Evolutionary conservation across 2,888 invertebrate species (phyloP), one percentile per base, ranked within the genome.

Genomic region (Arenicola marina): DNA sequence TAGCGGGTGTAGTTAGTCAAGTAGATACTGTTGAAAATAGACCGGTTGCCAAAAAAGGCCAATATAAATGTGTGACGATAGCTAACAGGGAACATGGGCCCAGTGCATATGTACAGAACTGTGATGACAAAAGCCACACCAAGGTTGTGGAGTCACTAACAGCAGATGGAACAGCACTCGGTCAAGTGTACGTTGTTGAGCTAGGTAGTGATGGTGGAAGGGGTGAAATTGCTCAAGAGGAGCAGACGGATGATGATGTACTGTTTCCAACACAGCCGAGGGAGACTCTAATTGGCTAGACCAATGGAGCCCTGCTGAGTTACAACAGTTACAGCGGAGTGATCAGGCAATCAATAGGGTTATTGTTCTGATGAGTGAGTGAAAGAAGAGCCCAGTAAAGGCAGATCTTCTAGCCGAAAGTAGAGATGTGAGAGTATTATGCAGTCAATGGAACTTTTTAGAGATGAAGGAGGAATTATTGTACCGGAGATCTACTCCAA

Each of bases 401-500:
- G 7, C 11, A 15, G 21, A 28, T 11, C 15, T 48, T 11, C 31
- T 29, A 11, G 11, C 28, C 21, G 31, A 18, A 29, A 15, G 4
- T 24, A 53, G 11, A 7, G 53, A 29, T 7, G 53, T 53, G 7
- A 24, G 31, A 21, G 31, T 7, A 7, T 53, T 28, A 7, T 53
- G 53, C 11, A 21, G 31, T 4, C 31, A 28, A 26, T 57, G 57
- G 57, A 7, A 11, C n/a, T 4, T 4, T n/a, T 24, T 57, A 7
- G 28, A 11, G 7, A 15, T 57, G 7, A 44, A 4, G 4, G 46
- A 57, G 15, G 45, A 26, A 4, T 7, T 46, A 15, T 26, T 57
- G 28, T 57, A 57, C 31, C 18, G 46, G 28, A 26, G 28, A 33
- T 57, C 46, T 44, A 33, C 11, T 4, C 56, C 56, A 7, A 38